Base-by-base conservation (phyloP, 2,888 invertebrate genomes). In the Chymomyza amoena region DNA sequence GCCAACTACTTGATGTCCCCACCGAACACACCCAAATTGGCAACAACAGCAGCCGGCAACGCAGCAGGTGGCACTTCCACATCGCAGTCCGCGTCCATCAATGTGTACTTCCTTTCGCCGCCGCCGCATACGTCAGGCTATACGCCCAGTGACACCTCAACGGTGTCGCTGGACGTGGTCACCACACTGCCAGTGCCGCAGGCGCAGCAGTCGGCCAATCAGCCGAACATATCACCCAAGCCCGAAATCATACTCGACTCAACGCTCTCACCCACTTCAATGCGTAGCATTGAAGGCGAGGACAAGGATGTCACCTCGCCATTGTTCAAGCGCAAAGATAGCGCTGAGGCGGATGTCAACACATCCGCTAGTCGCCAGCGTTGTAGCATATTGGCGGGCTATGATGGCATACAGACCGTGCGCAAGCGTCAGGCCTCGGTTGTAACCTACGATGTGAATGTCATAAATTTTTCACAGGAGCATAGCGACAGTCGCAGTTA, bases 401-500 rank as follows among this genome's bases (percentile, higher is more conserved):
- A 86, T 69, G 91, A 89, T 54, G 89, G 90, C 66, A 88, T 91
- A 54, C 91, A 90, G 70, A 86, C 87, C 18, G 84, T 90, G 56
- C 89, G 91, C 51, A 91, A 91, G 75, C 89, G 92, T 15, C 91
- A 92, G 69, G 91, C 92, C 39, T 92, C 92, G 7, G 92, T 92
- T 68, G 92, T 92, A 65, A 92, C 92, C 64, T 92, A 92, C 78
- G 92, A 92, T 70, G 91, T 92, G 6, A 92, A 92, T 79, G 92
- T 92, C 74, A 92, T 92, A 69, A 91, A 92, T 76, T 92, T 92
- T 76, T 91, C 91, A 68, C 92, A 92, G 81, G 92, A 92, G 67
- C 88, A 90, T 68, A 89, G 88, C 76, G 91, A 91, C 68, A 91
- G 90, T 77, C 89, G 89, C 69, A 92, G 90, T 72, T 92, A 92